A percentile compares a stretch with the other conserved stretches of the same genome.
phyloP scores from a whole-genome alignment of 1,140 invertebrate genomes.

The Galendromus occidentalis region DNA sequence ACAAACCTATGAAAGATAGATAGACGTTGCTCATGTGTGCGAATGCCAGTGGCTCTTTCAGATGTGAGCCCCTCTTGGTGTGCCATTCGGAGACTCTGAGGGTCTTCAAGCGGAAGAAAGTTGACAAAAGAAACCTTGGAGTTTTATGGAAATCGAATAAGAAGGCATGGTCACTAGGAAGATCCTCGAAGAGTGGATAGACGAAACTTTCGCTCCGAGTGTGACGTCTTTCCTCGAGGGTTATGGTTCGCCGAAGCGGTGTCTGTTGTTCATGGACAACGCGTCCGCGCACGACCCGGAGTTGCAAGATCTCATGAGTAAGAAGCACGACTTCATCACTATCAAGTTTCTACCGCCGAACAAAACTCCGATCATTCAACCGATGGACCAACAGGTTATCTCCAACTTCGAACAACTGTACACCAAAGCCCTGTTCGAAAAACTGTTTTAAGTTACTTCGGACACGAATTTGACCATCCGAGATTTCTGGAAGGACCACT shows the following conservation, averaged over 20 bases:
- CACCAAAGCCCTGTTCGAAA: constrained; percentile 14
- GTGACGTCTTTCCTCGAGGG: background rate
- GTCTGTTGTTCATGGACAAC: background rate
- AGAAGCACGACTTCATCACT: background rate
- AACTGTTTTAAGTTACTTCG: constrained; percentile 16
- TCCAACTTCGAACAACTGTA: constrained; percentile 2
- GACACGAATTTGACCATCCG: constrained; percentile 16
- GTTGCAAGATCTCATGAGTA: background rate
- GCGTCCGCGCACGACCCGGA: background rate
- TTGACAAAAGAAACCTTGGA: too few relatives aligned
- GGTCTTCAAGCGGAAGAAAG: too few relatives aligned
- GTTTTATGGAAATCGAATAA: constrained; percentile 10
- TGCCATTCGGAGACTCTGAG: too few relatives aligned
- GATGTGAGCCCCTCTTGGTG: too few relatives aligned
- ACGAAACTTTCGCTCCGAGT: background rate
- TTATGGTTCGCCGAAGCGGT: background rate
- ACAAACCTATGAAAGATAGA: too few relatives aligned
- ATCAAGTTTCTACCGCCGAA: constrained; percentile 7
- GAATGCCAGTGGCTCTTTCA: too few relatives aligned
- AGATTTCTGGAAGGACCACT: constrained; percentile 20
- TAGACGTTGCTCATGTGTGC: too few relatives aligned
- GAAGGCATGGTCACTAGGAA: constrained; percentile 1
- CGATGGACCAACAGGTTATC: constrained; percentile 2
- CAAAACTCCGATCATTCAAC: background rate
- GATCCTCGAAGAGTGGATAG: background rate